Base-by-base conservation (phyloP, 2,888 invertebrate species). In the Patella pellucida region DNA sequence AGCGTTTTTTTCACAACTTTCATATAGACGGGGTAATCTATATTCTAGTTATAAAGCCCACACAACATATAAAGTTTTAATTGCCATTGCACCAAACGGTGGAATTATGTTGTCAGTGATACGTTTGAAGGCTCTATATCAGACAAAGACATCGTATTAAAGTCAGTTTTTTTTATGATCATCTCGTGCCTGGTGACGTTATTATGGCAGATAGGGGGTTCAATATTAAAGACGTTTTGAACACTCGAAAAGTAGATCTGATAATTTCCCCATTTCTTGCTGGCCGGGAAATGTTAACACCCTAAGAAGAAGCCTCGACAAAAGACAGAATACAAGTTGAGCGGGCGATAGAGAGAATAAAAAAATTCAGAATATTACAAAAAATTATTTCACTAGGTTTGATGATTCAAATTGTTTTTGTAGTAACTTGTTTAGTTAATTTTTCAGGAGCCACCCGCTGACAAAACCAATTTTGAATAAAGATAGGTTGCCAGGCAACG, bases 41-140 rank as follows among this genome's bases (percentile, higher is more conserved):
- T 71, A 71, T 27, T 71, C 71, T 0, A 12, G 52, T 16, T 71
- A 71, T 52, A 71, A 71, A 52, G 71, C 52, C 50, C 51, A 31
- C 23, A 71, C 71, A 52, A 71, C 71, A 1, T 71, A 52, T 23
- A 71, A 51, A 71, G 71, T 71, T n/a, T 52, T 71, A 52, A 52
- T 71, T 71, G 71, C 52, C 1, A 52, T 71, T 51, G 71, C 71
- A n/a, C 71, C 71, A 52, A 52, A 51, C 52, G 52, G 54, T n/a
- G 19, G n/a, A 12, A 71, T 71, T n/a, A 41, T 50, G 19, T 71
- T 52, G 52, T 71, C 16, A 23, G 52, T 3, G 71, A 71, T 52
- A 52, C 54, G 4, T 71, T 52, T 52, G 71, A 71, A 52, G 71
- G 71, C 23, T 71, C 71, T 27, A 71, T 71, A 12, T 52, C 71